Evolutionary conservation across 1,140 invertebrate genomes (phyloP), one percentile per base, ranked within the genome.

Genomic region (Orchesella cincta): DNA sequence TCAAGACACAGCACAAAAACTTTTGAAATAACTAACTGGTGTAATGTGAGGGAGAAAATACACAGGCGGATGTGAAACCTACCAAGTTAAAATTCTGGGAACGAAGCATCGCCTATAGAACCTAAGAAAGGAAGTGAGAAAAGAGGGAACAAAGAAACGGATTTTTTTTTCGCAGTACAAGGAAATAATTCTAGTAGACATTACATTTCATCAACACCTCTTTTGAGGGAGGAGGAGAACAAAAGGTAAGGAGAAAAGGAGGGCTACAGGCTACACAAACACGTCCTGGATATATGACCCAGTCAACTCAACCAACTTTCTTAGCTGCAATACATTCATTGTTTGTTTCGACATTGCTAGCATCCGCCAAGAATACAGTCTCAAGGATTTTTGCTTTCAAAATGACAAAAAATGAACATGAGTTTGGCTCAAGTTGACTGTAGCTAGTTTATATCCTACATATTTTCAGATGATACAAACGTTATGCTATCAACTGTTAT

Each of bases 311-410:
- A 23, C 52, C 23, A 57, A 23, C 12, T 46, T 8, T 46, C 5
- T 23, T 18, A 14, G 23, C 23, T 57, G 52, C 12, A 57, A 23
- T 18, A 26, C 52, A 57, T 18, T 23, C 52, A n/a, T 57, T 57
- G 5, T 57, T 57, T 57, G 12, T 57, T 57, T 57, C 52, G 5
- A 5, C 23, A 18, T 57, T 57, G 8, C 14, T n/a, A 57, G 52
- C 14, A 57, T 57, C 62, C 29, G 26, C 33, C 31, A 16, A 67
- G 62, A 33, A 67, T 31, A 29, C 31, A 67, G 33, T 67, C 62
- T 67, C 62, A 67, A 67, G 62, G 29, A 67, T 67, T 67, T 67
- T 67, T 31, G 1, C 28, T n/a, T 67, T 67, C 33, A 67, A 67
- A 67, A 67, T 67, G 62, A 67, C 31, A 33, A 29, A 23, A 67